phyloP scores from a whole-genome alignment of 2,797 vertebrate genomes.

The Myotis vivesi region DNA sequence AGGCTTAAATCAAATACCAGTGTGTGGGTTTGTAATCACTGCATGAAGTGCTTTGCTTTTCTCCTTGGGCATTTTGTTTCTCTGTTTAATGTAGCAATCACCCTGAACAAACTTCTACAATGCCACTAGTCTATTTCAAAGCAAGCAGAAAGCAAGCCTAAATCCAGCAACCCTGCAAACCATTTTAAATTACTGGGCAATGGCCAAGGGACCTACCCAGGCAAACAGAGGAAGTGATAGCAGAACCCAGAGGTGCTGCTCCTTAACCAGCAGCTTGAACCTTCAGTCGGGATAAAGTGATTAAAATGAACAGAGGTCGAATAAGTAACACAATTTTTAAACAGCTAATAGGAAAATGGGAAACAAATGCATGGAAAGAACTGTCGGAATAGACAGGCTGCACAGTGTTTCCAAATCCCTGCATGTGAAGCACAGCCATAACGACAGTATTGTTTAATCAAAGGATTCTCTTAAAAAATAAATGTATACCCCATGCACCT shows the following conservation, averaged over 20 bases:
- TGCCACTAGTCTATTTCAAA: conserved; percentile 11
- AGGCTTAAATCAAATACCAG: not conserved
- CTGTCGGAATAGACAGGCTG: not conserved
- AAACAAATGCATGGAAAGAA: not conserved
- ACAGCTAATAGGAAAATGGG: conserved; percentile 38
- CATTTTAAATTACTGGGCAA: conserved; percentile 25
- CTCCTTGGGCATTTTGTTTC: not conserved
- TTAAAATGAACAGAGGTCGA: conserved; percentile 13
- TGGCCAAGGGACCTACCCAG: not conserved
- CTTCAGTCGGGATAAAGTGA: not conserved
- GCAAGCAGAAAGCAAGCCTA: not conserved
- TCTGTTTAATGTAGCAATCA: not conserved
- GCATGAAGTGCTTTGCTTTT: not conserved
- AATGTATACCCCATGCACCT: not conserved
- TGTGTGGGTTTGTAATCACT: not conserved
- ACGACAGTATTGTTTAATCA: not conserved
- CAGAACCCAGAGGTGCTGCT: not conserved
- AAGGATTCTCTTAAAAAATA: not conserved
- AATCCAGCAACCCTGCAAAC: conserved; percentile 20
- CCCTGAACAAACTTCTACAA: not conserved
- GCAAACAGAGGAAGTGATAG: not conserved
- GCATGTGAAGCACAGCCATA: not conserved
- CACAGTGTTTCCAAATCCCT: not conserved
- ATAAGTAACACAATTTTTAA: not conserved
- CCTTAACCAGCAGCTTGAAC: not conserved